Evolutionary conservation across 2,797 vertebrate species (phyloP).

Genomic region (Macropus fuliginosus): DNA sequence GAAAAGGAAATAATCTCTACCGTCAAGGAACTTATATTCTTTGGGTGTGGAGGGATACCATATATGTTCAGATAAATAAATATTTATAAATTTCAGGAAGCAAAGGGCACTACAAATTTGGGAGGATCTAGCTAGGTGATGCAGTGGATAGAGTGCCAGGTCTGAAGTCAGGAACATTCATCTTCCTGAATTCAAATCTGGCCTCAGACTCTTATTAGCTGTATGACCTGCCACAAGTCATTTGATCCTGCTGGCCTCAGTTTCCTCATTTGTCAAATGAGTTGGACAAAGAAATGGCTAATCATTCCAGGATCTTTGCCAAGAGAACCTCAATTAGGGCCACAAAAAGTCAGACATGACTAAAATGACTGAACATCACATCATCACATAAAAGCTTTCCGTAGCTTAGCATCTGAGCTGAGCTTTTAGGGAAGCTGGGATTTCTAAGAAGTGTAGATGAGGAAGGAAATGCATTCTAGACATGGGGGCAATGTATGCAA

Average conservation of each 20-base stretch:
- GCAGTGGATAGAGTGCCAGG: not conserved
- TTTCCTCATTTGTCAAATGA: not conserved
- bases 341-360: not conserved
- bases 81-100: not conserved
- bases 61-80: not conserved
- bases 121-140: not conserved
- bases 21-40: not conserved
- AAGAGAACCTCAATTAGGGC: not conserved
- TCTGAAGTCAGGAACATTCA: not conserved
- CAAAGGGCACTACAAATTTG: not conserved
- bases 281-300: not conserved
- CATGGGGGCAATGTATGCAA: not conserved
- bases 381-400: not conserved
- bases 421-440: not conserved
- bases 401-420: not conserved
- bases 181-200: not conserved
- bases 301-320: not conserved
- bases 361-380: not conserved
- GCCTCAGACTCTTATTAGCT: not conserved
- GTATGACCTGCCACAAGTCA: not conserved
- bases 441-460: not conserved
- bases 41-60: not conserved
- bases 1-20: not conserved
- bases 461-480: not conserved
- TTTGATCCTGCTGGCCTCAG: not conserved